phyloP scores from a whole-genome alignment of 2,797 vertebrate genomes.

The Todus mexicanus region DNA sequence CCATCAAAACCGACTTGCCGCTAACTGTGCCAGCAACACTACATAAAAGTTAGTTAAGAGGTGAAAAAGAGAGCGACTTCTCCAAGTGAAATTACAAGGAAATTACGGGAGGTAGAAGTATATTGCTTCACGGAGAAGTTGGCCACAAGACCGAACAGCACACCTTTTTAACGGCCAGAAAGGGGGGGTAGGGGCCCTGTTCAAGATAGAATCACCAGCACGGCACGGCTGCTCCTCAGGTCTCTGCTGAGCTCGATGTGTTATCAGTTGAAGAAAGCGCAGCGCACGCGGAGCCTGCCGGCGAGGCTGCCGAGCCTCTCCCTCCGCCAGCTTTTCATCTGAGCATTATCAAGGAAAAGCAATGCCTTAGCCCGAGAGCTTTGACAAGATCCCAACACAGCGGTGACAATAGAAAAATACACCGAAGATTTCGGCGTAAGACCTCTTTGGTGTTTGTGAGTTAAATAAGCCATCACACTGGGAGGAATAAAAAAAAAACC shows the following conservation, averaged over 20 bases:
- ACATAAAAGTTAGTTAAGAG: constrained; percentile 51
- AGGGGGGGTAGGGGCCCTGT: neutral
- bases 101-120: constrained; percentile 24
- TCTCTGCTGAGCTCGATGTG: neutral
- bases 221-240: neutral
- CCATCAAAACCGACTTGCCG: neutral
- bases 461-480: neutral
- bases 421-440: neutral
- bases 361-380: neutral
- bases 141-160: neutral
- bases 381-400: neutral
- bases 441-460: neutral
- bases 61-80: constrained; percentile 21
- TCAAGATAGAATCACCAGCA: neutral
- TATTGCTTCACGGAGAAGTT: neutral
- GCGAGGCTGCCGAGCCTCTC: neutral
- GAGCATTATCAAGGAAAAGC: neutral
- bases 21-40: constrained; percentile 51
- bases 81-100: constrained; percentile 40
- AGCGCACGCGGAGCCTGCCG: accelerated
- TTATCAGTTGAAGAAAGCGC: neutral
- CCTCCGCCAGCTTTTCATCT: neutral
- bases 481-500: neutral
- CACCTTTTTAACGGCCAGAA: neutral
- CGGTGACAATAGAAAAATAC: neutral